Evolutionary conservation across 2,113 vertebrate species (phyloP), one percentile per base, ranked within the genome.

Genomic region (Dolichotis patagonum): DNA sequence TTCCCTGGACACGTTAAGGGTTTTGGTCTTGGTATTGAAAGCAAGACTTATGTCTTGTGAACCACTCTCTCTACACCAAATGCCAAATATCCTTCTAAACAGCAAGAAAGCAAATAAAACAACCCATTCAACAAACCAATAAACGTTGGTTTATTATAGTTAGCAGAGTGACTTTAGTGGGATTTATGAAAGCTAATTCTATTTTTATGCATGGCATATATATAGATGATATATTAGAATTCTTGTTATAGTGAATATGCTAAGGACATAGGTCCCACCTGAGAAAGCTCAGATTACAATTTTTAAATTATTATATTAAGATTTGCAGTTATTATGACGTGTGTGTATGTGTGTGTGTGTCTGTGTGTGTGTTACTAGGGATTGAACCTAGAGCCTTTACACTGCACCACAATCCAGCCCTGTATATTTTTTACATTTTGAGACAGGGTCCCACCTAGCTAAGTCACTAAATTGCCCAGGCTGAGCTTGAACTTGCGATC

Each of bases 181-280:
- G 58, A 93, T 89, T 97, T 95, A 75, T 91, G 91, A 91, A 97
- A 94, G 46, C 32, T 96, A 78, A 86, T 60, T 94, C 14, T 94
- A 9, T 90, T 91, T 97, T 96, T 69, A 84, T 89, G 10, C 87
- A 13, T 77, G 43, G 32, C 32, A 82, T 88, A 35, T 85, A 49
- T 58, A 96, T 96, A 85, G 65, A 26, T 96, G 85, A 75, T 85
- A 35, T 62, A 77, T 65, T 85, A 16, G 35, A 96, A 90, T 9
- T 4, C 28, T 93, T 71, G 26, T 26, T 65, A 77, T 85, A 60
- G 67, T 62, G 60, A 77, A 84, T 85, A 35, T 85, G 12, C 11
- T 28, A 16, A 73, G 38, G 56, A 0, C 28, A n/a, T 78, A 86
- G 16, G 32, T 90, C 13, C 49, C 60, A 75, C 84, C 88, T 91